Evolutionary conservation across 2,797 vertebrate species (phyloP).

Genomic region (Alectoris magna): DNA sequence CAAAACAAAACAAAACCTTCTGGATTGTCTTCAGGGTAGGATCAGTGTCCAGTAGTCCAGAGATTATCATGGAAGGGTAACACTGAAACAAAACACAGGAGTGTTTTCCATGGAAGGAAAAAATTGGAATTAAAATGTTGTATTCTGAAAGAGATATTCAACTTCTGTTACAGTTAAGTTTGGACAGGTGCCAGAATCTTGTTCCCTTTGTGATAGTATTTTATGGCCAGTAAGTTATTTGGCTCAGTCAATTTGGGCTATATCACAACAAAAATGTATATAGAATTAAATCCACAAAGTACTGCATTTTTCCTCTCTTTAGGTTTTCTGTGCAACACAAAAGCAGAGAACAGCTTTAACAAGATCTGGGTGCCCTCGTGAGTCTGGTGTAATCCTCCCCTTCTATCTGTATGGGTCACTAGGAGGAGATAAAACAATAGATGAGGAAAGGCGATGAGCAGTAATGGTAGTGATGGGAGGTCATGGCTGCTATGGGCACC

Average conservation of each 20-base stretch:
- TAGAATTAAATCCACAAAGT: not conserved
- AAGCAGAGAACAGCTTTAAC: not conserved
- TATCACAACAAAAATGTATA: not conserved
- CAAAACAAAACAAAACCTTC: not conserved
- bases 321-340: not conserved
- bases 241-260: not conserved
- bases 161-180: not conserved
- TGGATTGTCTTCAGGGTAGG: conserved; percentile 40
- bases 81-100: not conserved
- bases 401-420: not conserved
- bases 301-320: not conserved
- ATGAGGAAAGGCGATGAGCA: not conserved
- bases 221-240: not conserved
- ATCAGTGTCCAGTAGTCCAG: conserved; percentile 48
- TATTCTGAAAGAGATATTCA: not conserved
- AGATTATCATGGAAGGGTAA: not conserved
- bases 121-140: not conserved
- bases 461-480: not conserved
- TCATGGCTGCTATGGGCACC: not conserved
- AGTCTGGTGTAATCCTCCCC: not conserved
- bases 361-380: not conserved
- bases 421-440: not conserved
- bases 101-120: not conserved
- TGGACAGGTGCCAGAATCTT: not conserved
- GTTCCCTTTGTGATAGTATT: not conserved